phyloP scores from a whole-genome alignment of 2,797 vertebrate genomes.

The Carcharodon carcharias region DNA sequence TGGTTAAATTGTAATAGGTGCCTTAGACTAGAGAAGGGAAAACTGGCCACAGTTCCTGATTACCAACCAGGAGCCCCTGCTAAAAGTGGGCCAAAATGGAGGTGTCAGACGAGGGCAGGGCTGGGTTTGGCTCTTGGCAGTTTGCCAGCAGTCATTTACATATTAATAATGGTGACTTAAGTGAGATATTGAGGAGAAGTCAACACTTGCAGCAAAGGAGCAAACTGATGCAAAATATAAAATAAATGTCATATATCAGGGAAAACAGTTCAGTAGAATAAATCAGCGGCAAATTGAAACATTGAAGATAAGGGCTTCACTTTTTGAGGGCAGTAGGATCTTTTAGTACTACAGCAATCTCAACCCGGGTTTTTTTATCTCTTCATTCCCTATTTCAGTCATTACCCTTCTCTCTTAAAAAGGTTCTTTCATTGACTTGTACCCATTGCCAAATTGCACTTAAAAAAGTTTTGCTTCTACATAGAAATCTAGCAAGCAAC shows the following conservation, averaged over 20 bases:
- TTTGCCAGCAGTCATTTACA: not conserved
- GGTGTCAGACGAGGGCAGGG: not conserved
- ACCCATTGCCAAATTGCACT: not conserved
- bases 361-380: not conserved
- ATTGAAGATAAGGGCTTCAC: not conserved
- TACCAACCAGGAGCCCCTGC: not conserved
- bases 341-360: not conserved
- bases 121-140: not conserved
- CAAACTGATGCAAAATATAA: not conserved
- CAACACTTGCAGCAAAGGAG: not conserved
- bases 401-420: not conserved
- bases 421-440: not conserved
- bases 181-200: not conserved
- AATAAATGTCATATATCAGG: not conserved
- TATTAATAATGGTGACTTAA: not conserved
- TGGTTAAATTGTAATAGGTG: not conserved
- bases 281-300: not conserved
- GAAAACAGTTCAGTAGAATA: not conserved
- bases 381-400: not conserved
- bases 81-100: not conserved
- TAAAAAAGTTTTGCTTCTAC: not conserved
- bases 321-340: not conserved
- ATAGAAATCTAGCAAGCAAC: not conserved
- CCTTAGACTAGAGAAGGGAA: not conserved
- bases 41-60: not conserved